Conservation (phyloP, 2,888 invertebrate genomes). For the Agrilus cyanescens region DNA sequence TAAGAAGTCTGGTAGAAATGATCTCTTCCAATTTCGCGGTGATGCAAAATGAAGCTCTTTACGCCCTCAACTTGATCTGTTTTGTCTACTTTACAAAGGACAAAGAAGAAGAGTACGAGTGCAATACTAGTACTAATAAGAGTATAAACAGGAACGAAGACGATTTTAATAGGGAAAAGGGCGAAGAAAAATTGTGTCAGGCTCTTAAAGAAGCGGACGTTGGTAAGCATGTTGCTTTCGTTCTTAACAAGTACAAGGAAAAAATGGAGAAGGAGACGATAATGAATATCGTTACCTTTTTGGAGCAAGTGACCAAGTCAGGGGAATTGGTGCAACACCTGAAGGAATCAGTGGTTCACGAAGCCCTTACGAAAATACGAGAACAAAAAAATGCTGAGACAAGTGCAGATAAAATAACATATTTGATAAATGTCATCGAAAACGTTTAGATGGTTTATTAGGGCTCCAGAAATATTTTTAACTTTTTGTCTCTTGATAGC, state of each 20-base stretch:
- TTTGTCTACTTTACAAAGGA: conserved; percentile 24
- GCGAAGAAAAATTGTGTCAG: conserved; percentile 1
- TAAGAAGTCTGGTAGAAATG: conserved; percentile 71
- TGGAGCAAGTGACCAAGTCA: conserved; percentile 24
- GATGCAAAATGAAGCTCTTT: conserved; percentile 77
- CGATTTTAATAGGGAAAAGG: conserved; percentile 1
- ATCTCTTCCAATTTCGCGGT: conserved; percentile 69
- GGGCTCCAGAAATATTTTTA: too few relatives aligned
- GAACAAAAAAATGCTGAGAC: too few relatives aligned
- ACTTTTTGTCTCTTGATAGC: too few relatives aligned
- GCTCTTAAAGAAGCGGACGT: conserved; percentile 24
- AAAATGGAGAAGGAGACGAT: conserved; percentile 29
- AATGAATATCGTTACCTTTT: conserved; percentile 26
- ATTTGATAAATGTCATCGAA: too few relatives aligned
- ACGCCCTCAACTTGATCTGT: conserved; percentile 55
- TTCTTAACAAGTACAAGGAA: conserved; percentile 28
- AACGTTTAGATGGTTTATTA: too few relatives aligned
- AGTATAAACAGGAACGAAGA: conserved; percentile 2
- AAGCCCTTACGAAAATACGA: conserved; percentile 7
- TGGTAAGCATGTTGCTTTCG: conserved; percentile 28
- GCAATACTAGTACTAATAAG: not conserved
- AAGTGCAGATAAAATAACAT: too few relatives aligned
- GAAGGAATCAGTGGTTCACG: conserved; percentile 18
- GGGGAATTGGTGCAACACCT: conserved; percentile 21
- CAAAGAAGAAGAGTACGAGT: conserved; percentile 4